Percentiles rank a stretch among this genome's conserved stretches.
phyloP scores from a whole-genome alignment of 2,888 invertebrate species.

The Laspeyria flexula region DNA sequence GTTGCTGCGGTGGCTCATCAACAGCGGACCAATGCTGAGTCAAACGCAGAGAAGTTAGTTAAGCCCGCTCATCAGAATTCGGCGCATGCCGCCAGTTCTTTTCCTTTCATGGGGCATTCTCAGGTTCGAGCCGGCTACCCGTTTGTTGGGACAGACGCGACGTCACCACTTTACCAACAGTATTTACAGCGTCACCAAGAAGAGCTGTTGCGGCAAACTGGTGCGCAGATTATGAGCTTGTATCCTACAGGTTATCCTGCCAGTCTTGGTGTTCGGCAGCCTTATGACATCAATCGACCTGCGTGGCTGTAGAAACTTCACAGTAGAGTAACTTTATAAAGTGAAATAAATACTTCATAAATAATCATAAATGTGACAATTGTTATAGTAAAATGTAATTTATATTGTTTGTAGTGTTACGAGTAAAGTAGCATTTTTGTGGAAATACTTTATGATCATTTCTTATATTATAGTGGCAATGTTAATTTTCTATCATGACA shows the following conservation, averaged over 20 bases:
- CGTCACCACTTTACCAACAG: slow-evolving; percentile 90
- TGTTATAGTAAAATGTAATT: slow-evolving; percentile 74
- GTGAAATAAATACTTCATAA: slow-evolving; percentile 39
- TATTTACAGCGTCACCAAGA: slow-evolving; percentile 88
- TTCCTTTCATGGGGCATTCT: slow-evolving; percentile 87
- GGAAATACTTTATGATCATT: slow-evolving; percentile 59
- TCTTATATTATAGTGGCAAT: slow-evolving; percentile 54
- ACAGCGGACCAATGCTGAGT: slow-evolving; percentile 67
- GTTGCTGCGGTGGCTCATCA: slow-evolving; percentile 80
- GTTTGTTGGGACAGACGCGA: slow-evolving; percentile 87
- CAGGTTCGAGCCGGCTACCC: slow-evolving; percentile 87
- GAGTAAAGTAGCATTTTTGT: slow-evolving; percentile 63
- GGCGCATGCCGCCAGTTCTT: slow-evolving; percentile 71
- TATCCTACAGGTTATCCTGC: slow-evolving; percentile 89
- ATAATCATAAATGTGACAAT: slow-evolving; percentile 66
- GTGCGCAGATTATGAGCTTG: slow-evolving; percentile 87
- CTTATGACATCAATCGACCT: slow-evolving; percentile 90
- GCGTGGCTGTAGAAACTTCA: slow-evolving; percentile 87
- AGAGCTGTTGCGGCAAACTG: slow-evolving; percentile 85
- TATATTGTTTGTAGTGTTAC: slow-evolving; percentile 73
- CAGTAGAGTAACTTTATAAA: slow-evolving; percentile 28
- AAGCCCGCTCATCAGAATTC: slow-evolving; percentile 82
- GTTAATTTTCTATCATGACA: slow-evolving; percentile 56
- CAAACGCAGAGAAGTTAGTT: slow-evolving; percentile 70
- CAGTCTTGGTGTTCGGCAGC: slow-evolving; percentile 88